Conservation (phyloP, 2,888 invertebrate genomes). For the Cryptophagus acutangulus region DNA sequence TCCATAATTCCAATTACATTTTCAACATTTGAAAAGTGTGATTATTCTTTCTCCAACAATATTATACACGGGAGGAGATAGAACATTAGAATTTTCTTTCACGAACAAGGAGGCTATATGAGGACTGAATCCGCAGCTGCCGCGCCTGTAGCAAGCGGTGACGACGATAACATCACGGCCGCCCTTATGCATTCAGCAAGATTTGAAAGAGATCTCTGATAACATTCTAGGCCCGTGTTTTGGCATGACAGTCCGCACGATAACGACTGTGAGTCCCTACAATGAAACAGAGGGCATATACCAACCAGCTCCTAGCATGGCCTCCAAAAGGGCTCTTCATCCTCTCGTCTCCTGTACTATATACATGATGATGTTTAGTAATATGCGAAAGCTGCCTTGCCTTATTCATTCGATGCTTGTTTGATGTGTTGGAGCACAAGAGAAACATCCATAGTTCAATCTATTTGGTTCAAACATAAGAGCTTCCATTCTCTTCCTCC, state of each 20-base stretch:
- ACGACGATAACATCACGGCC: constrained; percentile 45
- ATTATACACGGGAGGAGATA: no score
- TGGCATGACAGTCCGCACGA: constrained; percentile 50
- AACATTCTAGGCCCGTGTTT: constrained; percentile 51
- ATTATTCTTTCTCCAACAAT: no score
- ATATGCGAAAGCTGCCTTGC: constrained; percentile 16
- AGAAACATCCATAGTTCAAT: constrained; percentile 19
- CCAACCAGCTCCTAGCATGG: constrained; percentile 14
- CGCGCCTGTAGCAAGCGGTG: constrained; percentile 44
- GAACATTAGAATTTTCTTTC: no score
- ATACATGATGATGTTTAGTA: no score
- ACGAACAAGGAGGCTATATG: no score
- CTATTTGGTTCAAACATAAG: constrained; percentile 23
- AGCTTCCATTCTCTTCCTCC: no score
- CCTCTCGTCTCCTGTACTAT: constrained; percentile 27
- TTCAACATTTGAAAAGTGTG: no score
- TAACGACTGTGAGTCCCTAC: constrained; percentile 45
- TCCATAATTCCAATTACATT: no score
- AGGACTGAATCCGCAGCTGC: constrained; percentile 39
- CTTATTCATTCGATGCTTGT: constrained; percentile 18
- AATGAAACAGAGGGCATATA: constrained; percentile 28
- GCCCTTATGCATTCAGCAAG: constrained; percentile 51
- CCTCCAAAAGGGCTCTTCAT: constrained; percentile 33
- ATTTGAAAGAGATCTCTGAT: constrained; percentile 51
- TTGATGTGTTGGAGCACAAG: constrained; percentile 21